Evolutionary conservation across 2,888 invertebrate species (phyloP).

Genomic region (Catocala fraxini): DNA sequence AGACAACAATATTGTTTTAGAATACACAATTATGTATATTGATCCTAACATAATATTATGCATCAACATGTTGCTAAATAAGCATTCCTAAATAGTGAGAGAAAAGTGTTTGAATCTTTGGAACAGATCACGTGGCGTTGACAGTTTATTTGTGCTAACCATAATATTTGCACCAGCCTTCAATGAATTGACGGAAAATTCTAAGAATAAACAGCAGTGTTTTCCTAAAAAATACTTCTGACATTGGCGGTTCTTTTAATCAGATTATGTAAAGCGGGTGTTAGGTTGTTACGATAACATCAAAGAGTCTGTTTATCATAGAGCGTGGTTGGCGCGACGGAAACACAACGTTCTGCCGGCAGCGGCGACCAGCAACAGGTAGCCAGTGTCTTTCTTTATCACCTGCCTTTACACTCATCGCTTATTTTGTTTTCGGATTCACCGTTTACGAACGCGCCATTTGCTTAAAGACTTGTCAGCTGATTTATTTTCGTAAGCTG

Average conservation of each 20-base stretch:
- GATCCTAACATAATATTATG: too few species aligned
- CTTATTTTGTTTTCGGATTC: constrained; percentile 4
- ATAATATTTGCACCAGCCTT: constrained; percentile 5
- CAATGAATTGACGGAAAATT: constrained; percentile 1
- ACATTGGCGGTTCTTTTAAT: constrained; percentile 37
- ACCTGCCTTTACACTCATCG: constrained; percentile 14
- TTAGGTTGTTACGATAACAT: constrained; percentile 51
- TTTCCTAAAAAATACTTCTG: constrained; percentile 22
- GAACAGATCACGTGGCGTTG: not conserved
- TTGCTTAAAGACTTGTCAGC: not conserved
- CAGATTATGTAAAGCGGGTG: constrained; percentile 52
- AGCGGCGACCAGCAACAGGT: constrained; percentile 41
- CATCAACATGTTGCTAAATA: too few species aligned
- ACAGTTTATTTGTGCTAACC: not conserved
- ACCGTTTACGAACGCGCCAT: not conserved
- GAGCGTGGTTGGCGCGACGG: constrained; percentile 44
- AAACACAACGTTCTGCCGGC: constrained; percentile 19
- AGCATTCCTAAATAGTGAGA: too few species aligned
- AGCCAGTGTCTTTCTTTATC: constrained; percentile 29
- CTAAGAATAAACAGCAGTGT: constrained; percentile 16
- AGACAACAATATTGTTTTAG: too few species aligned
- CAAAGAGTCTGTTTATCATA: constrained; percentile 51
- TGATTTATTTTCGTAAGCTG: too few species aligned
- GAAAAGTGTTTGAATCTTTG: too few species aligned
- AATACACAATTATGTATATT: too few species aligned